Evolutionary conservation across 2,888 invertebrate genomes (phyloP).

Genomic region (Eilema griseolum): DNA sequence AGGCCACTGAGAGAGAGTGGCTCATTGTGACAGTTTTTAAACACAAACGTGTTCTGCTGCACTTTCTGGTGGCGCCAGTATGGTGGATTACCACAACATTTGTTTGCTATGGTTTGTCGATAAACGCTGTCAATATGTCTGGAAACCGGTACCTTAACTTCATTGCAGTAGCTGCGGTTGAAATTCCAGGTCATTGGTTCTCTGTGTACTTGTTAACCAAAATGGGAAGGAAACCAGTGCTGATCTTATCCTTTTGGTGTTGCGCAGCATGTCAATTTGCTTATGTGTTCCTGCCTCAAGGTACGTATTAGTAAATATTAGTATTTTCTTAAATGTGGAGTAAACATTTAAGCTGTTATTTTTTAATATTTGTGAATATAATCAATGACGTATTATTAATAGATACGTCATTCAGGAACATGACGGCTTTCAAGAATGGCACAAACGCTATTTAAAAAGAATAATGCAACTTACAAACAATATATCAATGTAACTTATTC

Average conservation of each 20-base stretch:
- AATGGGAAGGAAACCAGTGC: slow-evolving; percentile 85
- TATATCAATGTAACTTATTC: no score
- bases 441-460: no score
- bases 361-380: no score
- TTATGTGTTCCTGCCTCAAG: slow-evolving; percentile 19
- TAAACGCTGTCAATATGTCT: slow-evolving; percentile 89
- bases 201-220: slow-evolving; percentile 88
- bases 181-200: slow-evolving; percentile 90
- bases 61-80: slow-evolving; percentile 73
- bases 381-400: no score
- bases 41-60: slow-evolving; percentile 63
- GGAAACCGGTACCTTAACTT: slow-evolving; percentile 91
- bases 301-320: slow-evolving; percentile 8
- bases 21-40: slow-evolving; percentile 67
- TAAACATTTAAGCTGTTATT: no score
- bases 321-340: no score
- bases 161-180: slow-evolving; percentile 88
- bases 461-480: no score
- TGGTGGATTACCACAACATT: slow-evolving; percentile 89
- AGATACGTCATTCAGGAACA: no score
- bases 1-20: slow-evolving; percentile 64
- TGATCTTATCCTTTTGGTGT: slow-evolving; percentile 18
- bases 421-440: no score
- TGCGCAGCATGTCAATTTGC: slow-evolving; percentile 23
- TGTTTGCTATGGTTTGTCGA: slow-evolving; percentile 88